Evolutionary conservation across 2,888 invertebrate genomes (phyloP).

Genomic region (Trissolcus brochymenae): DNA sequence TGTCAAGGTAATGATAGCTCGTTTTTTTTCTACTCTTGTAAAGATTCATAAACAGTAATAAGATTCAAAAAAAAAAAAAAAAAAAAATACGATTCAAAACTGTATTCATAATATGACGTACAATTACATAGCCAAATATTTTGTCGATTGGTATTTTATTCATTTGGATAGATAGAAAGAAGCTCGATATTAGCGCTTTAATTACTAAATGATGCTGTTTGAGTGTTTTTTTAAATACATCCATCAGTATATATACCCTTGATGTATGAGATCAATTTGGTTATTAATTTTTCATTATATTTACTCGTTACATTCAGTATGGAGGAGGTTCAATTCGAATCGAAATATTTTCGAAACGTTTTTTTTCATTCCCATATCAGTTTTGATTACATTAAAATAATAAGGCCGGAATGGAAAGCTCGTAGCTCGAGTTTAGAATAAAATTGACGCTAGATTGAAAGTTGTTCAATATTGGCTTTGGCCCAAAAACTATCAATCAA

Average conservation of each 20-base stretch:
- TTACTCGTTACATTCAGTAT: background rate
- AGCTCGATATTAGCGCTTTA: too few species aligned
- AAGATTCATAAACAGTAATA: too few species aligned
- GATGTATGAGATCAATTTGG: slow-evolving; percentile 1
- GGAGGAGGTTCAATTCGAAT: background rate
- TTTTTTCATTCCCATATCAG: background rate
- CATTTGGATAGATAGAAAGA: too few species aligned
- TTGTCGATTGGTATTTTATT: too few species aligned
- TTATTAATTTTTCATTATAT: slow-evolving; percentile 1
- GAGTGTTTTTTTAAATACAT: too few species aligned
- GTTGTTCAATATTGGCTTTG: slow-evolving; percentile 11
- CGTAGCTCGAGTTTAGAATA: slow-evolving; percentile 20
- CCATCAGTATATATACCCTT: background rate
- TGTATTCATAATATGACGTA: too few species aligned
- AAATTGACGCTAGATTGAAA: slow-evolving; percentile 28
- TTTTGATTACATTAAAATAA: slow-evolving; percentile 7
- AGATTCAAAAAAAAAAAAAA: too few species aligned
- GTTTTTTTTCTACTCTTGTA: too few species aligned
- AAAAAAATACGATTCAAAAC: too few species aligned
- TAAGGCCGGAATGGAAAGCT: slow-evolving; percentile 5
- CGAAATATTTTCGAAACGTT: background rate
- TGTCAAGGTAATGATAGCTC: too few species aligned
- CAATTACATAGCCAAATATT: too few species aligned
- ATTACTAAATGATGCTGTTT: too few species aligned
- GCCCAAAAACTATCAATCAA: slow-evolving; percentile 32